A percentile compares a stretch with the other conserved stretches of the same genome.
Evolutionary conservation across 2,797 vertebrate species (phyloP).

Genomic region (Urosaurus nigricauda): DNA sequence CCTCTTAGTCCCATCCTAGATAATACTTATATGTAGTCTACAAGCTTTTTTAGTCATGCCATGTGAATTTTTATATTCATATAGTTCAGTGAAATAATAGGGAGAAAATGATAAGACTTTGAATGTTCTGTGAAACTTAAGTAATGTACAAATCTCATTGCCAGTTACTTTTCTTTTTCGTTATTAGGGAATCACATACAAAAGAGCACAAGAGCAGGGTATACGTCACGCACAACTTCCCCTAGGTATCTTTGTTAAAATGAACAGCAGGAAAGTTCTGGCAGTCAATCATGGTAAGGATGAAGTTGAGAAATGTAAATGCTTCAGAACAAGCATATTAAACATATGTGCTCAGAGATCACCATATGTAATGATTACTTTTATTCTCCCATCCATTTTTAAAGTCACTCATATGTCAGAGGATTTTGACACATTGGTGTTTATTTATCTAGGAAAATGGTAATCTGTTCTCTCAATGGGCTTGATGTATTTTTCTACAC

Average conservation of each 20-base stretch:
- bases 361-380: neutral
- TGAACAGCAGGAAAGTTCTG: conserved; percentile 97
- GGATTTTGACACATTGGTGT: neutral
- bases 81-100: neutral
- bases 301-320: neutral
- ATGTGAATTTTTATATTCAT: neutral
- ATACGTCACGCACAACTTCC: conserved; percentile 94
- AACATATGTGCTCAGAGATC: no score
- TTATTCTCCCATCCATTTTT: neutral
- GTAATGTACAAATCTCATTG: neutral
- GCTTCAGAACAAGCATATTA: no score
- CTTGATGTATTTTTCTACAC: neutral
- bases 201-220: conserved; percentile 88
- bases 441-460: neutral
- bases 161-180: conserved; percentile 39
- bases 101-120: no score
- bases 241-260: conserved; percentile 92
- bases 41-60: neutral
- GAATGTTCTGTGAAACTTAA: neutral
- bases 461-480: neutral
- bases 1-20: no score
- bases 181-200: conserved; percentile 88
- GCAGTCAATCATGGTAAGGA: conserved; percentile 95
- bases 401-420: neutral
- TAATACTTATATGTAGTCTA: no score